These are phyloP conservation scores for Macaria notata DNA, from an alignment of 2,888 invertebrate genomes.

Conservation along the genomic window DNA sequence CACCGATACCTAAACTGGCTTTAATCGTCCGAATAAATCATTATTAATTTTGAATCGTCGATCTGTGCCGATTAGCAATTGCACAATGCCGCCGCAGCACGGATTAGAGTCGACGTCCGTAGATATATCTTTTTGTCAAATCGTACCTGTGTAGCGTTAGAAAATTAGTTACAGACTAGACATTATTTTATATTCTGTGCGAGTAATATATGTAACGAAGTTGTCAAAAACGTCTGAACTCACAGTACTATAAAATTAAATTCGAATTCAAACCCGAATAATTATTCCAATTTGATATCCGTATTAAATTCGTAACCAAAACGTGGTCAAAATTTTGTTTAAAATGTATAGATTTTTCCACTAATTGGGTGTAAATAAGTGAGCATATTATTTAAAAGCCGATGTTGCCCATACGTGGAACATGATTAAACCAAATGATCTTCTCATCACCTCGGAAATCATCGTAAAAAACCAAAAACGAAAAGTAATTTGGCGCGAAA, in stretches of 20 bases:
- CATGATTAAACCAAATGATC: too few species aligned
- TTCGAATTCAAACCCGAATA: too few species aligned
- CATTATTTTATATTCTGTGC: not conserved
- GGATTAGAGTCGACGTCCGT: conserved; percentile 69
- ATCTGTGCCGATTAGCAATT: conserved; percentile 78
- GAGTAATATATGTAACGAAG: too few species aligned
- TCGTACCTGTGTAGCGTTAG: conserved; percentile 71
- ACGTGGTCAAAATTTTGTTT: too few species aligned
- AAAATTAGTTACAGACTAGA: conserved; percentile 21
- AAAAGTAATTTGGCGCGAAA: conserved; percentile 6
- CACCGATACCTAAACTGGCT: conserved; percentile 60
- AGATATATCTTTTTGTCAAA: conserved; percentile 80
- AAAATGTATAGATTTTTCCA: too few species aligned
- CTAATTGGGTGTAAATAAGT: too few species aligned
- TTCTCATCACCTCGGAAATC: not conserved
- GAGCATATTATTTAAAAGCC: too few species aligned
- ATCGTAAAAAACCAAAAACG: conserved; percentile 2
- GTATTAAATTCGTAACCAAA: too few species aligned
- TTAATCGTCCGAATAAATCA: conserved; percentile 80
- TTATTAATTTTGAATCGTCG: conserved; percentile 76
- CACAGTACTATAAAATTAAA: too few species aligned
- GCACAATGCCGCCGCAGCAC: conserved; percentile 74
- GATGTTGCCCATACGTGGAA: too few species aligned
- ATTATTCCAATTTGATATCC: too few species aligned
- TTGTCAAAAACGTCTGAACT: too few species aligned